phyloP scores from a whole-genome alignment of 2,888 invertebrate genomes.

The Drosophila borborema region DNA sequence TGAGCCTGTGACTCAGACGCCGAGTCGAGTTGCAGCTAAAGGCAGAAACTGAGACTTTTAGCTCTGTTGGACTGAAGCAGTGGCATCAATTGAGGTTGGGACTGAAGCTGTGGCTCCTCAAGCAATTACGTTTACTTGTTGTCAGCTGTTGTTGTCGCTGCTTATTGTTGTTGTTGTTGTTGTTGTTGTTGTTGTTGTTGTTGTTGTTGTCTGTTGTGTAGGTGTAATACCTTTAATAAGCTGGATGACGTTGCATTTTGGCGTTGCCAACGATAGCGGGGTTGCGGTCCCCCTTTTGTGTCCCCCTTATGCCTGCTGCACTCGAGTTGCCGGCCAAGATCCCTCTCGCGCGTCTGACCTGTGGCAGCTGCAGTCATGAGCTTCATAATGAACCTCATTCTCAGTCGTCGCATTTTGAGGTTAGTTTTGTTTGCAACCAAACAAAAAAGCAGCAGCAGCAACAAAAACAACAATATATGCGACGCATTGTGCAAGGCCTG shows the following conservation, averaged over 20 bases:
- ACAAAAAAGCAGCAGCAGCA: slow-evolving; percentile 11
- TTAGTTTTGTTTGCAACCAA: slow-evolving; percentile 40
- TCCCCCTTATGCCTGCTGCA: slow-evolving; percentile 24
- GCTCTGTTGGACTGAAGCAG: slow-evolving; percentile 4
- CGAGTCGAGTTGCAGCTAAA: background rate
- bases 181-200: slow-evolving; percentile 42
- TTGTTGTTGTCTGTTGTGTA: slow-evolving; percentile 50
- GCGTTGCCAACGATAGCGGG: slow-evolving; percentile 31
- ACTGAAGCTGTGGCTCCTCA: slow-evolving; percentile 38
- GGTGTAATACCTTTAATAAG: slow-evolving; percentile 79
- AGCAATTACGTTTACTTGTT: slow-evolving; percentile 77
- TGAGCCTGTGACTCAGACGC: background rate
- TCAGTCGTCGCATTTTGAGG: slow-evolving; percentile 43
- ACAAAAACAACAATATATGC: slow-evolving; percentile 11
- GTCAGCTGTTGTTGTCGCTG: slow-evolving; percentile 45
- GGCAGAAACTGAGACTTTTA: background rate
- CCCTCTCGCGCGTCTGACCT: slow-evolving; percentile 21
- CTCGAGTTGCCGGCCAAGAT: slow-evolving; percentile 20
- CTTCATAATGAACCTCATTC: slow-evolving; percentile 57
- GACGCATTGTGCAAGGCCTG: slow-evolving; percentile 31
- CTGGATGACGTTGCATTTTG: slow-evolving; percentile 78
- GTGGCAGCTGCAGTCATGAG: slow-evolving; percentile 31
- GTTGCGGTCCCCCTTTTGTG: slow-evolving; percentile 40
- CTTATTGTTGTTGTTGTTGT: slow-evolving; percentile 20
- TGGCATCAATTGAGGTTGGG: slow-evolving; percentile 13